Base-by-base conservation (phyloP, 2,888 invertebrate genomes). In the Pseudococcus viburni region DNA sequence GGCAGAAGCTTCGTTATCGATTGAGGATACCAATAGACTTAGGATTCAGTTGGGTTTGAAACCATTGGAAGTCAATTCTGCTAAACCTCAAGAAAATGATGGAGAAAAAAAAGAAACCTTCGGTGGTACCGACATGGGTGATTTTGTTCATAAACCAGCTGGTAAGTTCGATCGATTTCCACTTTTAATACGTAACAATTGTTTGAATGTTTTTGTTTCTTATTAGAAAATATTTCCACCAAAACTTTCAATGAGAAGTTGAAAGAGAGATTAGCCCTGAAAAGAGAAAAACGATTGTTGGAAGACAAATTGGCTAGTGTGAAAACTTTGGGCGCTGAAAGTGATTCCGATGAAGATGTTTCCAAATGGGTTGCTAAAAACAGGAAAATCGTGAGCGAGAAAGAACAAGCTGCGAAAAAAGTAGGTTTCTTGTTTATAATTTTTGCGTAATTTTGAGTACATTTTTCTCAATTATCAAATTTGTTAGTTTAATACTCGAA, bases 31-130 rank as follows among this genome's bases (percentile, higher is more conserved):
- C 7, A 98, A 98, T 92, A 96, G 95, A 90, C 92, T 99, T 15
- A 93, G 99, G 90, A 96, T 96, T 1, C 98, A 98, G 91, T 93
- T 99, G 39, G 99, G 99, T 0, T 93, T 99, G 55, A 98, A 98
- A 91, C 99, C 99, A 0, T 92, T 99, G 5, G 96, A 98, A 90
- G 92, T 95, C 0, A 93, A 93, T 26, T 90, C 90, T 11, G 90
- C 91, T 39, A 92, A 90, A n/a, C 77, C 89, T n/a, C 89, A 89
- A 33, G 88, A 83, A 84, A 89, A 88, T 89, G 89, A 87, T 86
- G 80, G 80, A 48, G 85, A 89, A 89, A 87, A 88, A 68, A 48
- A 89, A 84, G 90, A 90, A 88, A 90, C 90, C 89, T 91, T 91
- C 42, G 92, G 91, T 77, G 91, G 92, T 48, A 90, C 90, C 68